Evolutionary conservation across 2,113 vertebrate genomes (phyloP).

Genomic region (Phyllopteryx taeniolatus): DNA sequence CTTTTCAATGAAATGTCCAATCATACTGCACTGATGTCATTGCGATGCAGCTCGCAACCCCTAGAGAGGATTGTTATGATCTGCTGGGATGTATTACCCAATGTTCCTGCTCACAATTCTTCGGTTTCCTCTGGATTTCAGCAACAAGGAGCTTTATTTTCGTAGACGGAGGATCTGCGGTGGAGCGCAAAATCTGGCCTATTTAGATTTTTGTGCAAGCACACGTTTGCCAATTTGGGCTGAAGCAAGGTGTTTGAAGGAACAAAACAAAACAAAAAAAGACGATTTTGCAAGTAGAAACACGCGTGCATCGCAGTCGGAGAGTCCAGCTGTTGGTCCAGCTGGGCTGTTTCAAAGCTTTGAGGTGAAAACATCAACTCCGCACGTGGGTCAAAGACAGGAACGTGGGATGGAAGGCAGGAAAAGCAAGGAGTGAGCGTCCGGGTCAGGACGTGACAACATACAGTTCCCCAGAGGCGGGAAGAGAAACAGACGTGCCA

Average conservation of each 20-base stretch:
- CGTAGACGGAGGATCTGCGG: no score
- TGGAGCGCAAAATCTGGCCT: no score
- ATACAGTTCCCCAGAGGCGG: not conserved
- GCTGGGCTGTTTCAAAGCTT: conserved; percentile 37
- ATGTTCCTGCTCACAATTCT: not conserved
- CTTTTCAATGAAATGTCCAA: not conserved
- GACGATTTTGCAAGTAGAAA: not conserved
- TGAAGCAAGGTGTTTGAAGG: not conserved
- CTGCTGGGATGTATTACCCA: not conserved
- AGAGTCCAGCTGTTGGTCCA: conserved; percentile 25
- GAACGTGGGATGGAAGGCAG: conserved; percentile 13
- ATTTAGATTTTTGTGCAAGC: no score
- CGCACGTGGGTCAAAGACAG: conserved; percentile 1
- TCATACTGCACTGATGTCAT: not conserved
- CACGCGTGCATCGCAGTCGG: not conserved
- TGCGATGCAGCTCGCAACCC: not conserved
- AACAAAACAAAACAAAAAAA: not conserved
- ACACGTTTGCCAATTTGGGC: no score
- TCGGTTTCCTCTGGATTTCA: not conserved
- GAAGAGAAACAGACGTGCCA: conserved; percentile 14
- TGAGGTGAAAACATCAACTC: conserved; percentile 20
- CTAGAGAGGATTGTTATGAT: not conserved
- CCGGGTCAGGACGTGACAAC: conserved; percentile 24
- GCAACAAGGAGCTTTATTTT: not conserved
- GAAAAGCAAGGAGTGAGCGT: conserved; percentile 24